These are phyloP conservation scores for Argya squamiceps DNA, from an alignment of 2,797 vertebrate species.

Conservation along the genomic window DNA sequence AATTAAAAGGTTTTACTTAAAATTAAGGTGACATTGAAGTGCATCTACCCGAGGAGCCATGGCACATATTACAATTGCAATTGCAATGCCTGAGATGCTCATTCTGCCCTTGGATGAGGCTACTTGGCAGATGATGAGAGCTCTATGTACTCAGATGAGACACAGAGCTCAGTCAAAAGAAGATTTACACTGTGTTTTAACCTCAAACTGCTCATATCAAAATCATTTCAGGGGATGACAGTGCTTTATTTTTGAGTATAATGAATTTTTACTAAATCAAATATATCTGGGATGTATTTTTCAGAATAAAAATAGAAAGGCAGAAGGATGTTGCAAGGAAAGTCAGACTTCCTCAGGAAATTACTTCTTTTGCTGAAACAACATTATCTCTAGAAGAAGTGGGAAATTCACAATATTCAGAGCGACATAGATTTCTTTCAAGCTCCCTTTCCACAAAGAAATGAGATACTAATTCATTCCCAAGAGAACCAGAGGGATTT, in stretches of 20 bases:
- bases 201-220: background rate
- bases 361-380: background rate
- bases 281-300: background rate
- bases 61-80: background rate
- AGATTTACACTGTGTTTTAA: conserved; percentile 3
- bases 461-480: background rate
- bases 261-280: background rate
- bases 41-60: background rate
- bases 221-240: background rate
- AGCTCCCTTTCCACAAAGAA: background rate
- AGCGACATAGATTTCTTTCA: background rate
- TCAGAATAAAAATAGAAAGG: background rate
- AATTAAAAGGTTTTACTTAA: background rate
- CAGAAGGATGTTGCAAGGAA: background rate
- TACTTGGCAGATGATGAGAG: background rate
- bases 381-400: background rate
- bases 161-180: background rate
- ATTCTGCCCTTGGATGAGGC: background rate
- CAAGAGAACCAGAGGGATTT: background rate
- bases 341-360: background rate
- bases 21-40: background rate
- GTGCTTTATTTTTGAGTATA: background rate
- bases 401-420: background rate
- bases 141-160: background rate
- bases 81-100: background rate